phyloP scores from a whole-genome alignment of 2,797 vertebrate genomes.

The Sciurus carolinensis region DNA sequence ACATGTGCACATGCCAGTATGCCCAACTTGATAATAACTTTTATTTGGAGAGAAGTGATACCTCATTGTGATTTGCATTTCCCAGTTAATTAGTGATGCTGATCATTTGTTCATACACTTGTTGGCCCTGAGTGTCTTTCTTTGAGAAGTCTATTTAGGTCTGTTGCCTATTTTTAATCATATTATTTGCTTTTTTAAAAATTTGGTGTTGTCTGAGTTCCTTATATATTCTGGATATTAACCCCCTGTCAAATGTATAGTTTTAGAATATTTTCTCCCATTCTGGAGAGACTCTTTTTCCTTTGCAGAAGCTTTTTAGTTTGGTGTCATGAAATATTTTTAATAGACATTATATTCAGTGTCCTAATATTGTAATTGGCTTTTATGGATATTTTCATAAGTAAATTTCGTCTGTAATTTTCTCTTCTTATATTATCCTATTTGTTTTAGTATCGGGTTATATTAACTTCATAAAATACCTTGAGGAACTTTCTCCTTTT shows the following conservation, averaged over 20 bases:
- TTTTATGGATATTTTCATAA: not conserved
- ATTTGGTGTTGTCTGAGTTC: too few species aligned
- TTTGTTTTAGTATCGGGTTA: not conserved
- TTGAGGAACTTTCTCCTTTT: not conserved
- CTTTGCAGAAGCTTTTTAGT: not conserved
- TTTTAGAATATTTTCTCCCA: not conserved
- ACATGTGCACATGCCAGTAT: too few species aligned
- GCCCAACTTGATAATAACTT: not conserved
- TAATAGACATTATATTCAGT: not conserved
- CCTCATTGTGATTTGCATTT: not conserved
- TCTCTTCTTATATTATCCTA: not conserved
- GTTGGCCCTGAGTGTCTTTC: too few species aligned
- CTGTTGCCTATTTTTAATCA: too few species aligned
- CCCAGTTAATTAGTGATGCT: not conserved
- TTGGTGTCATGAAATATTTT: not conserved
- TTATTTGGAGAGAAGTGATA: not conserved
- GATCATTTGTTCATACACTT: too few species aligned
- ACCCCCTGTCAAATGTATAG: too few species aligned
- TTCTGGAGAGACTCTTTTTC: not conserved
- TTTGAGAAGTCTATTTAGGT: too few species aligned
- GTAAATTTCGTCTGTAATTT: not conserved
- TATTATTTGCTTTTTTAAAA: too few species aligned
- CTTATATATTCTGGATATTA: too few species aligned
- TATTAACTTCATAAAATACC: not conserved
- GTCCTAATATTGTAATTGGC: conserved; percentile 3